Evolutionary conservation across 2,888 invertebrate species (phyloP).

Genomic region (Pammene aurita): DNA sequence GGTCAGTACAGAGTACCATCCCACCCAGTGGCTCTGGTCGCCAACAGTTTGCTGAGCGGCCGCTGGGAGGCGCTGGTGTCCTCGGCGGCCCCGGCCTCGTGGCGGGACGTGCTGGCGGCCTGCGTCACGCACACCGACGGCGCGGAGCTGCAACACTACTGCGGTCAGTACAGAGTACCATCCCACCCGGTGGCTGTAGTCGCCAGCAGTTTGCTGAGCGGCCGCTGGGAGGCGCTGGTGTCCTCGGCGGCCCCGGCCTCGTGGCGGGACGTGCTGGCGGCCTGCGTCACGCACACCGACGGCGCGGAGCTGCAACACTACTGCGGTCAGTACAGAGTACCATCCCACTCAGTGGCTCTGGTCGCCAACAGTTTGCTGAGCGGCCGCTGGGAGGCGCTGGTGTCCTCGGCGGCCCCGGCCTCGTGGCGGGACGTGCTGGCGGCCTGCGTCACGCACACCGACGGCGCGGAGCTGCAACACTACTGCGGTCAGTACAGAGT

Average conservation of each 20-base stretch:
- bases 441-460: slow-evolving; percentile 91
- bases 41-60: slow-evolving; percentile 87
- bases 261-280: slow-evolving; percentile 94
- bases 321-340: slow-evolving; percentile 90
- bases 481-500: slow-evolving; percentile 91
- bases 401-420: slow-evolving; percentile 89
- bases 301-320: slow-evolving; percentile 87
- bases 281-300: slow-evolving; percentile 91
- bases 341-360: slow-evolving; percentile 86
- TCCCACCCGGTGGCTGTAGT: slow-evolving; percentile 86
- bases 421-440: slow-evolving; percentile 95
- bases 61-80: slow-evolving; percentile 87
- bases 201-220: slow-evolving; percentile 88
- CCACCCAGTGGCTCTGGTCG: slow-evolving; percentile 86
- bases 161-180: slow-evolving; percentile 90
- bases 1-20: slow-evolving; percentile 89
- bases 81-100: slow-evolving; percentile 89
- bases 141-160: slow-evolving; percentile 87
- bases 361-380: slow-evolving; percentile 89
- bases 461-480: slow-evolving; percentile 86
- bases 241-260: slow-evolving; percentile 88
- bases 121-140: slow-evolving; percentile 91
- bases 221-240: slow-evolving; percentile 86
- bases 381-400: slow-evolving; percentile 83
- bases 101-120: slow-evolving; percentile 94